Conservation (phyloP, 23 tunicate species). For the Corella eumyota region DNA sequence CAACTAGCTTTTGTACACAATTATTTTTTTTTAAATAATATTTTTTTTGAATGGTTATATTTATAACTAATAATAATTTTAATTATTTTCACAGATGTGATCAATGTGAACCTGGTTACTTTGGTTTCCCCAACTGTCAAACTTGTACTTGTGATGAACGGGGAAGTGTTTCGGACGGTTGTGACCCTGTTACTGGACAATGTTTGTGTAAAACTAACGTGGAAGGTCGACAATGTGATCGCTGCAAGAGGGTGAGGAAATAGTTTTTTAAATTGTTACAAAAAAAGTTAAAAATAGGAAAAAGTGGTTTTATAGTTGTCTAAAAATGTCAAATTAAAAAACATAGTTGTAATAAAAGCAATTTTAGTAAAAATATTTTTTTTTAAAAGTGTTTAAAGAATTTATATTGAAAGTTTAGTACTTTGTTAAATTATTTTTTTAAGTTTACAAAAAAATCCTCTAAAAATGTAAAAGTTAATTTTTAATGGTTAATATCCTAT, state of each 20-base stretch:
- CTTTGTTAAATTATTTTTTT: too few species aligned
- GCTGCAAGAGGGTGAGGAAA: slow-evolving; percentile 77
- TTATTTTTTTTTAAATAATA: too few species aligned
- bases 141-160: slow-evolving; percentile 69
- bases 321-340: too few species aligned
- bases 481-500: too few species aligned
- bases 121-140: slow-evolving; percentile 85
- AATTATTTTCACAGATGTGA: slow-evolving; percentile 79
- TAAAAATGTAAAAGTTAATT: too few species aligned
- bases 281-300: not conserved
- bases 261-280: not conserved
- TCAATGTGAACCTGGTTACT: slow-evolving; percentile 76
- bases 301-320: too few species aligned
- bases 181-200: slow-evolving; percentile 69
- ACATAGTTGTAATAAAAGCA: too few species aligned
- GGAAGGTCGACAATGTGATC: slow-evolving; percentile 82
- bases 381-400: not conserved
- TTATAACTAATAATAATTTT: not conserved
- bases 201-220: slow-evolving; percentile 93
- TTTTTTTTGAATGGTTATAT: not conserved
- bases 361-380: not conserved
- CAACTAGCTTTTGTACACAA: too few species aligned
- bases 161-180: slow-evolving; percentile 62
- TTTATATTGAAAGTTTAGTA: too few species aligned
- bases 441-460: too few species aligned